phyloP scores from a whole-genome alignment of 30 jellyfish, hydroid and myxozoan species.

The Aurelia coerulea region DNA sequence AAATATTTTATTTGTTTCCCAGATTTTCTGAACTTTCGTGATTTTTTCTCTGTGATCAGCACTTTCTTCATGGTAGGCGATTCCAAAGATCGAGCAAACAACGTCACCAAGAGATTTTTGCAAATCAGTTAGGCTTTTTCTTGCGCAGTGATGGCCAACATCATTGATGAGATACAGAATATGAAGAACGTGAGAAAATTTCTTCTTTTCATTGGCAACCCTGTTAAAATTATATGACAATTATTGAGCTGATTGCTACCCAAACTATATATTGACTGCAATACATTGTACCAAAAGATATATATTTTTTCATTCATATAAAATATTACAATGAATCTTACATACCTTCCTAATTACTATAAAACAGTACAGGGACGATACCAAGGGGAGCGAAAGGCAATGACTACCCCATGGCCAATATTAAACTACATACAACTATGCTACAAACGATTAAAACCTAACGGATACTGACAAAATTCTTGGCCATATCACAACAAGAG shows the following conservation, averaged over 20 bases:
- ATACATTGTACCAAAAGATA: no score
- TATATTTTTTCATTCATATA: no score
- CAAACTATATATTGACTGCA: no score
- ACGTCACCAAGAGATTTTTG: conserved; percentile 80
- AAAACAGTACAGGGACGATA: no score
- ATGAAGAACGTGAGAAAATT: conserved; percentile 83
- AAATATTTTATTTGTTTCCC: conserved; percentile 90
- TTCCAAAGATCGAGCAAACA: conserved; percentile 71
- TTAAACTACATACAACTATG: no score
- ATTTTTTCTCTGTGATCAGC: conserved; percentile 81
- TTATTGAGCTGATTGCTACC: no score
- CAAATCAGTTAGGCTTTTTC: conserved; percentile 82
- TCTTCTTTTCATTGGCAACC: conserved; percentile 50
- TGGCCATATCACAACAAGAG: background rate
- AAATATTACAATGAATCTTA: no score
- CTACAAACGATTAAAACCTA: no score
- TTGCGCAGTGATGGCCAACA: conserved; percentile 92
- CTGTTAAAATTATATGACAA: background rate
- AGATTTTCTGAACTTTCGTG: conserved; percentile 83
- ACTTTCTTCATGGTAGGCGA: conserved; percentile 74
- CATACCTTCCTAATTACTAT: no score
- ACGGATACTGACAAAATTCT: background rate
- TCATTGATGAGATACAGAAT: conserved; percentile 88
- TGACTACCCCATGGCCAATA: no score
- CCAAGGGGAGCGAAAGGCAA: no score